Conservation (phyloP, 2,888 invertebrate genomes). For the Diogma glabrata region DNA sequence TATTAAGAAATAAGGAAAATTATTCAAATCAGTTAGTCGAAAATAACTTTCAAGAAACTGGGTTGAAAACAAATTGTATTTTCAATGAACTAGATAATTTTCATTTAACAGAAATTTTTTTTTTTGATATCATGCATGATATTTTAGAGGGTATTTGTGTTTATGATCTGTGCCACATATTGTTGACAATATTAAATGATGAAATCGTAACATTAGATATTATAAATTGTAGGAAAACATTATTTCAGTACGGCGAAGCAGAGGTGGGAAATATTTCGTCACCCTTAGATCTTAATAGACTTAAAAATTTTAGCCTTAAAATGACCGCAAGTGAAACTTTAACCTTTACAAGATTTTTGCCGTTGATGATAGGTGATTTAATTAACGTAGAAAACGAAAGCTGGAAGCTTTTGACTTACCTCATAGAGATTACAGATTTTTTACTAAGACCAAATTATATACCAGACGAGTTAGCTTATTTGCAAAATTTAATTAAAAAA, state of each 20-base stretch:
- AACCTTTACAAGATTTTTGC: constrained; percentile 17
- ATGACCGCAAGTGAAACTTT: constrained; percentile 19
- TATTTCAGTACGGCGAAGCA: constrained; percentile 17
- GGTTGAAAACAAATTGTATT: constrained; percentile 15
- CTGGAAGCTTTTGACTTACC: constrained; percentile 14
- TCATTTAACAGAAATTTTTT: constrained; percentile 19
- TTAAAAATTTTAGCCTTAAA: constrained; percentile 18
- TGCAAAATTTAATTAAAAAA: constrained; percentile 13
- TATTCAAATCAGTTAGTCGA: constrained; percentile 15
- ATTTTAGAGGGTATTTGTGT: constrained; percentile 20
- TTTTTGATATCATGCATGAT: constrained; percentile 22
- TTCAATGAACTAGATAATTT: constrained; percentile 17
- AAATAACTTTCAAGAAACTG: constrained; percentile 18
- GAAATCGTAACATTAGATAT: no score
- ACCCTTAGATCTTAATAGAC: constrained; percentile 11
- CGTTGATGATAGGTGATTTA: constrained; percentile 19
- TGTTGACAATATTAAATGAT: no score
- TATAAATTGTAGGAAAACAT: no score
- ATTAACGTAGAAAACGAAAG: constrained; percentile 15
- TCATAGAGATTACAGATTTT: constrained; percentile 15
- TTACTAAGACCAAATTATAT: constrained; percentile 12
- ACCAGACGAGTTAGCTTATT: constrained; percentile 11
- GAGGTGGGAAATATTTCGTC: constrained; percentile 13
- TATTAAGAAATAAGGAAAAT: constrained; percentile 16
- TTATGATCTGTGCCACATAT: constrained; percentile 20